These are phyloP conservation scores for Andricus grossulariae DNA, from an alignment of 1,140 invertebrate species.

Conservation along the genomic window DNA sequence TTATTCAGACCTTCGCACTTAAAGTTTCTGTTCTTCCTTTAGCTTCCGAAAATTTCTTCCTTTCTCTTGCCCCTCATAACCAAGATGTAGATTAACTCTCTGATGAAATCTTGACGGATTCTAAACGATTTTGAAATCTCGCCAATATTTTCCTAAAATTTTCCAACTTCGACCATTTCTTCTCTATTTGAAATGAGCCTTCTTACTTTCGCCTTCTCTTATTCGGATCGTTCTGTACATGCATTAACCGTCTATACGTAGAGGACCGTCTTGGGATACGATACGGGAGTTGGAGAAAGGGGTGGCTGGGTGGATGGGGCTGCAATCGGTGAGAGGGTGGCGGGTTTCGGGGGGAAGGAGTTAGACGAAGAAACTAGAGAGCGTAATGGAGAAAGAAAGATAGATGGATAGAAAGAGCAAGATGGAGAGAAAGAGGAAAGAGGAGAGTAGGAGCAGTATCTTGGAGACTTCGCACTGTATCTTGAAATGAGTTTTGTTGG, in stretches of 20 bases:
- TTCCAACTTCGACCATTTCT: too few relatives aligned
- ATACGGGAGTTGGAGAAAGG: constrained; percentile 54
- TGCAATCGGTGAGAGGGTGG: constrained; percentile 58
- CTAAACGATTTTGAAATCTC: too few relatives aligned
- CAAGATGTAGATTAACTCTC: too few relatives aligned
- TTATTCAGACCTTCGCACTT: too few relatives aligned
- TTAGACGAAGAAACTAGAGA: constrained; percentile 59
- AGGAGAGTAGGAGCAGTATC: constrained; percentile 73
- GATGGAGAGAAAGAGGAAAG: constrained; percentile 54
- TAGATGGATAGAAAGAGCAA: constrained; percentile 34
- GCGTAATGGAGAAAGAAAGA: constrained; percentile 55
- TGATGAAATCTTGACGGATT: too few relatives aligned
- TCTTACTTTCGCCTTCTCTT: constrained; percentile 45
- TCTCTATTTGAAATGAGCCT: constrained; percentile 18
- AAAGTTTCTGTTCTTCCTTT: too few relatives aligned
- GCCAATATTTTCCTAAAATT: too few relatives aligned
- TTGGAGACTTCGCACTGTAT: constrained; percentile 78
- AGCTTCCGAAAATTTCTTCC: too few relatives aligned
- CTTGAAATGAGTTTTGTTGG: constrained; percentile 78
- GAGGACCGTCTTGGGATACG: constrained; percentile 61
- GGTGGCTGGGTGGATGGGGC: constrained; percentile 57
- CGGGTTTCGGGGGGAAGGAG: constrained; percentile 56
- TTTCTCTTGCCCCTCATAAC: too few relatives aligned
- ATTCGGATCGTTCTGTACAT: constrained; percentile 60
- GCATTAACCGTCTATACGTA: constrained; percentile 61